Evolutionary conservation across 1,140 invertebrate species (phyloP).

Genomic region (Bombyx mori): ASM3026992v2 NC_085128.1:12099501-12100000

Average conservation of each 20-base stretch:
- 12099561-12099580: conserved; percentile 6
- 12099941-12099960: no score
- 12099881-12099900: no score
- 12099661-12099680: conserved; percentile 62
- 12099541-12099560: background rate
- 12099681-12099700: conserved; percentile 64
- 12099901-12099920: no score
- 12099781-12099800: conserved; percentile 4
- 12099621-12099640: conserved; percentile 62
- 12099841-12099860: no score
- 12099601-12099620: conserved; percentile 41
- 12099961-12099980: no score
- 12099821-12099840: no score
- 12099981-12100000: no score
- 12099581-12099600: conserved; percentile 6
- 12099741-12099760: conserved; percentile 67
- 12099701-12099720: conserved; percentile 64
- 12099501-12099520: conserved; percentile 4
- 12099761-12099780: conserved; percentile 60
- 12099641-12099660: conserved; percentile 70
- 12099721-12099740: conserved; percentile 64
- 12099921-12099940: no score
- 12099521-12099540: background rate
- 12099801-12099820: background rate
- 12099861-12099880: no score